Conservation (phyloP, 2,888 invertebrate species). For the Cantharis rustica region DNA sequence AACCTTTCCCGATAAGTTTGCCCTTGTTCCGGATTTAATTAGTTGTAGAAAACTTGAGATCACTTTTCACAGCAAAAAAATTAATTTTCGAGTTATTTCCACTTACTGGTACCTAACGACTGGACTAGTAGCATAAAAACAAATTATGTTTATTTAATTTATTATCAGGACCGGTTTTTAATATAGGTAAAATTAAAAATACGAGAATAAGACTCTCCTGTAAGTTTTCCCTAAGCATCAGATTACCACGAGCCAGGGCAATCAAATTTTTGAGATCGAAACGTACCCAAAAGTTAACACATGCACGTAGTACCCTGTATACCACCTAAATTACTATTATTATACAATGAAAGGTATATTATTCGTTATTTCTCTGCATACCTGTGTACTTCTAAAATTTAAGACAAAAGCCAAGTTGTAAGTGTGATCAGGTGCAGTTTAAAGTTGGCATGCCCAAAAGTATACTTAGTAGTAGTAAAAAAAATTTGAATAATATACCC, state of each 20-base stretch:
- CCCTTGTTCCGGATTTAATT: too few relatives aligned
- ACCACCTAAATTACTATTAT: neutral
- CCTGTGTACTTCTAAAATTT: neutral
- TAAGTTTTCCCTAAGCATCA: neutral
- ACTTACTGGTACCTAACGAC: too few relatives aligned
- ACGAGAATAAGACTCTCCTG: neutral
- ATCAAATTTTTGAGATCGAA: neutral
- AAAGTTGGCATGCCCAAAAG: conserved; percentile 13
- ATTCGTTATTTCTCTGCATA: conserved; percentile 4
- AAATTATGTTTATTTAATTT: too few relatives aligned
- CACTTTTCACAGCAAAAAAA: too few relatives aligned
- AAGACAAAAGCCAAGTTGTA: conserved; percentile 12
- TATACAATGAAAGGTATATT: conserved; percentile 17
- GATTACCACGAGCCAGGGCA: neutral
- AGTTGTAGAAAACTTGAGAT: too few relatives aligned
- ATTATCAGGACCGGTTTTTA: neutral
- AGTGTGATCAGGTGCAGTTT: conserved; percentile 13
- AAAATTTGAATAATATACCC: conserved; percentile 55
- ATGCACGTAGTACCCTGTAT: neutral
- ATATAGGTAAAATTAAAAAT: neutral
- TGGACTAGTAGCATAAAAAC: neutral
- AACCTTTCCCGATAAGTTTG: too few relatives aligned
- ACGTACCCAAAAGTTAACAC: neutral
- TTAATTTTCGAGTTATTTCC: too few relatives aligned
- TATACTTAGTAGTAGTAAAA: conserved; percentile 1